A percentile compares a stretch with the other conserved stretches of the same genome.
These are phyloP conservation scores for Microcebus tavaratra DNA, from an alignment of 2,113 vertebrate species.

Conservation along the genomic window DNA sequence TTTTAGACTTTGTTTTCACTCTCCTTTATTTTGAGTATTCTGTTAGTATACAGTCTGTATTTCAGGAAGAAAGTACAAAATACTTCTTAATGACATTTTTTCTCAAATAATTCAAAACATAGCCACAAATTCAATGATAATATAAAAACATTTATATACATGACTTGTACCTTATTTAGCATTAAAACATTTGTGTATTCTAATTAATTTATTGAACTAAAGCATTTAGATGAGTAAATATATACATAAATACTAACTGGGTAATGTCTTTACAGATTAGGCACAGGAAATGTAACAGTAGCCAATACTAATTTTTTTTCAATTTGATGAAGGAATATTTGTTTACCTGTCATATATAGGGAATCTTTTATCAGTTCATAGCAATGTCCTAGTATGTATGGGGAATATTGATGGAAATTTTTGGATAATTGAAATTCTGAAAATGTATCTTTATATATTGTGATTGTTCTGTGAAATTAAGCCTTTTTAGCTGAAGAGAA, in stretches of 20 bases:
- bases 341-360: background rate
- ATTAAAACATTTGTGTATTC: background rate
- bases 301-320: background rate
- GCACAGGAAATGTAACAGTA: background rate
- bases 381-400: background rate
- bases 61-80: background rate
- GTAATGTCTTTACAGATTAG: background rate
- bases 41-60: background rate
- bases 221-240: background rate
- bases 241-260: background rate
- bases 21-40: background rate
- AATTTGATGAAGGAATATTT: background rate
- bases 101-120: conserved; percentile 15
- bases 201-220: background rate
- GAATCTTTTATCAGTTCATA: background rate
- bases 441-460: background rate
- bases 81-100: background rate
- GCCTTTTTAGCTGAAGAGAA: background rate
- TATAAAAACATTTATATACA: conserved; percentile 1
- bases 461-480: background rate
- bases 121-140: background rate
- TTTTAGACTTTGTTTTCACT: background rate
- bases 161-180: background rate
- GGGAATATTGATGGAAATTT: background rate
- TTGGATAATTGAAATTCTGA: background rate